Evolutionary conservation across 92 coral and sea anemone species (phyloP), one percentile per base, ranked within the genome.

Genomic region (Phenganax stokvisi): DNA sequence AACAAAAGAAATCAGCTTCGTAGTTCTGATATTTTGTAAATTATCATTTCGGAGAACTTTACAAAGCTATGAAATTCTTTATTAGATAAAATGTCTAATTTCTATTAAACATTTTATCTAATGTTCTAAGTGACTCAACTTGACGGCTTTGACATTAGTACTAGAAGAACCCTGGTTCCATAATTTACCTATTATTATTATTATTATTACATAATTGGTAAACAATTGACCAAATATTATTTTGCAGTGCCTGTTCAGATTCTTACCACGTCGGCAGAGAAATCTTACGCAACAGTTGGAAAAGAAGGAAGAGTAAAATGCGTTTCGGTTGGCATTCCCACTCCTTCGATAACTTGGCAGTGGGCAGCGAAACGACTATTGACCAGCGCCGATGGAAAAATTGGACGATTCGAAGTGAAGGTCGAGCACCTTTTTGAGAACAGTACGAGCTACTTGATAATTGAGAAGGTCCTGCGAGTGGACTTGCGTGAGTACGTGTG

Each of bases 221-320:
- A 37, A 37, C 47, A 37, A 5, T 37, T 37, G 47, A 37, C 47
- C 47, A 37, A 37, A 2, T 37, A 37, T 47, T 57, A 10, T 47
- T 78, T 56, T 78, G 15, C 51, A 79, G 83, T 79, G 27, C 47
- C 56, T 9, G 74, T 73, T n/a, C 51, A 51, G 51, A 79, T 79
- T 20, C 25, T 79, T 31, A 51, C 47, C 47, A 37, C 47, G 47
- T 37, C 87, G 37, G 75, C 77, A 54, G 84, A 80, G 71, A 87
- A 78, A 71, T 92, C 88, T 59, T 93, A 92, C 81, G 97, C 88
- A 71, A 86, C 89, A 51, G 87, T 83, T 15, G 97, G 91, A 10
- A 79, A 85, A 62, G 68, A 85, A 8, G 98, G 96, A 12, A 57
- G 57, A 69, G 74, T 94, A 54, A 76, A 84, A 9, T 94, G 98